Evolutionary conservation across 2,113 vertebrate genomes (phyloP).

Genomic region (Siniperca knerii): DNA sequence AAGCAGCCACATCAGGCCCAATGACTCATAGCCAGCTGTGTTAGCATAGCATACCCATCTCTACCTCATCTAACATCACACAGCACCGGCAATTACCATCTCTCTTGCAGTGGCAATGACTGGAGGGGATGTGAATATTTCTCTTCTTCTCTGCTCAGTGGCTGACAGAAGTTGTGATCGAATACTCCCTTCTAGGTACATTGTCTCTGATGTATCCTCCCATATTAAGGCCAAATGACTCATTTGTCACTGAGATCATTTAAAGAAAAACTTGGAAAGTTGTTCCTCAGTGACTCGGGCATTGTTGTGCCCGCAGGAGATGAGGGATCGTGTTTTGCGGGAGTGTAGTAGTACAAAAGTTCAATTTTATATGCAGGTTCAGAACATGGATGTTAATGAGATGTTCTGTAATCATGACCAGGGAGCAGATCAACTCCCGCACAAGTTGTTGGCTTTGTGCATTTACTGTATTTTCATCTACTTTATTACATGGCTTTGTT

Average conservation of each 20-base stretch:
- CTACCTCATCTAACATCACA: slow-evolving; percentile 61
- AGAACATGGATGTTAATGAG: slow-evolving; percentile 14
- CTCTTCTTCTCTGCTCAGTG: slow-evolving; percentile 40
- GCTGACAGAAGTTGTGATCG: slow-evolving; percentile 41
- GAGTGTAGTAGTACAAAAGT: background rate
- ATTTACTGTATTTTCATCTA: slow-evolving; percentile 18
- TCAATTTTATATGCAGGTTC: slow-evolving; percentile 7
- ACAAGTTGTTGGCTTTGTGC: background rate
- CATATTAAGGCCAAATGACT: slow-evolving; percentile 54
- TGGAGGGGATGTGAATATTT: slow-evolving; percentile 50
- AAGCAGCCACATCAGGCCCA: slow-evolving; percentile 58
- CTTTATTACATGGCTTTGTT: too few species aligned
- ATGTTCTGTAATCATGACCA: slow-evolving; percentile 15
- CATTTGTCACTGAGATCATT: slow-evolving; percentile 36
- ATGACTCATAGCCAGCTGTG: slow-evolving; percentile 67
- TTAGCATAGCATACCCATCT: slow-evolving; percentile 69
- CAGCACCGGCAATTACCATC: slow-evolving; percentile 66
- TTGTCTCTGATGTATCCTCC: slow-evolving; percentile 34
- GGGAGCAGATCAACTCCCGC: slow-evolving; percentile 3
- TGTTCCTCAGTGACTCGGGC: slow-evolving; percentile 25
- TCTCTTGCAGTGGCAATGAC: slow-evolving; percentile 62
- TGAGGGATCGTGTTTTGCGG: background rate
- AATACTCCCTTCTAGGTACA: slow-evolving; percentile 46
- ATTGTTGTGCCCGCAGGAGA: slow-evolving; percentile 13
- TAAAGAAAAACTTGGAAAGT: slow-evolving; percentile 23